phyloP scores from a whole-genome alignment of 1,140 invertebrate species.

The Diachasmimorpha longicaudata region DNA sequence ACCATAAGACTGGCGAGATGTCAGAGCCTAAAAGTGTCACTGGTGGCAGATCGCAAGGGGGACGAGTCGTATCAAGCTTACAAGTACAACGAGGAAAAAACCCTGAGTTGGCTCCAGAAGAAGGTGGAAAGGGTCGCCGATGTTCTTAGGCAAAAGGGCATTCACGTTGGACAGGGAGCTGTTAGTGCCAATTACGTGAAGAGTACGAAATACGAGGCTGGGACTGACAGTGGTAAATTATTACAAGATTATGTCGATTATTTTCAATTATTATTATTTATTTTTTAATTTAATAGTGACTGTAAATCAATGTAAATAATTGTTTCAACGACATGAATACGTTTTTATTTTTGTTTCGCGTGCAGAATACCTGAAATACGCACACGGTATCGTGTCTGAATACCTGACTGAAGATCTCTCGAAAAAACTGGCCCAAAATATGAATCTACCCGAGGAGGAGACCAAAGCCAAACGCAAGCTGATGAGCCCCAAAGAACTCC shows the following conservation, averaged over 20 bases:
- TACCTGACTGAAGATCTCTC: slow-evolving; percentile 72
- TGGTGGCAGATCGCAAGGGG: slow-evolving; percentile 73
- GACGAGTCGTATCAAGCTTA: slow-evolving; percentile 74
- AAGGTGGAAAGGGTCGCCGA: slow-evolving; percentile 71
- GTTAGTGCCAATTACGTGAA: slow-evolving; percentile 76
- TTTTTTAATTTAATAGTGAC: no score
- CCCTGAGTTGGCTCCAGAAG: slow-evolving; percentile 73
- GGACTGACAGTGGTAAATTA: slow-evolving; percentile 53
- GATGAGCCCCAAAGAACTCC: slow-evolving; percentile 41
- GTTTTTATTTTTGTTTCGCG: no score
- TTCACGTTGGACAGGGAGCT: slow-evolving; percentile 73
- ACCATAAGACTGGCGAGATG: slow-evolving; percentile 60
- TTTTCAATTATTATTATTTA: no score
- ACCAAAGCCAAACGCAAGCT: slow-evolving; percentile 70
- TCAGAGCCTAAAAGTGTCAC: slow-evolving; percentile 63
- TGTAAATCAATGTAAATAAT: no score
- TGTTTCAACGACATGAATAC: no score
- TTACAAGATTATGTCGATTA: no score
- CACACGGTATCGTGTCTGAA: slow-evolving; percentile 73
- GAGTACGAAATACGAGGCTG: slow-evolving; percentile 63
- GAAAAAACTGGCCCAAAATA: slow-evolving; percentile 66
- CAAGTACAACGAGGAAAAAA: slow-evolving; percentile 80
- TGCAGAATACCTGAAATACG: slow-evolving; percentile 56
- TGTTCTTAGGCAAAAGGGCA: slow-evolving; percentile 71
- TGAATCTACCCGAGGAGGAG: slow-evolving; percentile 68